Evolutionary conservation across 2,888 invertebrate genomes (phyloP), one percentile per base, ranked within the genome.

Genomic region (Dysmachus trigonus): DNA sequence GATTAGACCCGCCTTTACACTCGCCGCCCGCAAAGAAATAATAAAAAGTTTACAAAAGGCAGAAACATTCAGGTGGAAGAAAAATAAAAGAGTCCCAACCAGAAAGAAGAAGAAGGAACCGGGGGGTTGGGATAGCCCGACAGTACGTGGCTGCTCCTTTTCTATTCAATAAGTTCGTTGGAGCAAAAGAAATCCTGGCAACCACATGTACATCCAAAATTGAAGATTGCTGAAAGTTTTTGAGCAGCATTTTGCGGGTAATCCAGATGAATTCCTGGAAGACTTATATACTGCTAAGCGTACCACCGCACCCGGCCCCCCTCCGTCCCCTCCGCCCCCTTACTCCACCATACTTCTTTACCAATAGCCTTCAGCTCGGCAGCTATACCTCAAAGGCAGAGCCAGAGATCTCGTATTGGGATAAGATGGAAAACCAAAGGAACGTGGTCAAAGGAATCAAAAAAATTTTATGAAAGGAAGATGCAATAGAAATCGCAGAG

Each of bases 401-500:
- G n/a, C n/a, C 27, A 62, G 62, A 27, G 62, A 62, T 62, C 62
- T 27, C 10, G 22, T 72, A 83, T 83, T 71, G 83, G 83, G 72
- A 83, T 86, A 88, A 87, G 88, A 88, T 87, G 86, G 85, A 87
- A 88, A 88, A 88, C 88, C 88, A 88, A 87, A 88, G 87, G 87
- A 88, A 88, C 88, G 88, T 88, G 88, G 88, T 88, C 88, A 88
- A 88, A 88, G 88, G 88, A 88, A 88, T 88, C 88, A 88, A 88
- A 88, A 88, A 88, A 88, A 83, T 72, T 83, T 83, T 83, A 83
- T 83, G 83, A 83, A 83, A 83, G 83, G 83, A 83, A 83, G 30
- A 83, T 83, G 83, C 83, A 83, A 83, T 83, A 83, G 83, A 72
- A 83, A 83, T 83, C 83, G 83, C 83, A 83, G 72, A 83, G 83